A percentile compares a stretch with the other conserved stretches of the same genome.
phyloP scores from a whole-genome alignment of 2,888 invertebrate species.

The Acanthococcus lagerstroemiae region DNA sequence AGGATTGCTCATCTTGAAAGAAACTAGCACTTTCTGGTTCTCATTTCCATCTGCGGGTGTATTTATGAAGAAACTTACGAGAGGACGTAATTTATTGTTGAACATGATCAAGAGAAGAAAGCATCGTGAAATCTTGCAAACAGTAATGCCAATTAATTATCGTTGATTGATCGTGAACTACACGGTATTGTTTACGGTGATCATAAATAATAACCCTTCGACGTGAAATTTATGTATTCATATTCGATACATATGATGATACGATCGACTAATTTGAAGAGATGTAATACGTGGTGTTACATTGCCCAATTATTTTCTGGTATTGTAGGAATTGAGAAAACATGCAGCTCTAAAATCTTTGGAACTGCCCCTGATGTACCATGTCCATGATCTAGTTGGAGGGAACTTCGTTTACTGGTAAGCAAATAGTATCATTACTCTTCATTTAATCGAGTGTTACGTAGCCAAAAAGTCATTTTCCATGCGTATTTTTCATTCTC shows the following conservation, averaged over 20 bases:
- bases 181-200: no score
- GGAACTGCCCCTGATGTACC: conserved; percentile 7
- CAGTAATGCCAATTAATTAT: neutral
- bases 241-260: no score
- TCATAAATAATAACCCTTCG: no score
- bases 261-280: no score
- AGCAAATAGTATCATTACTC: neutral
- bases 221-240: no score
- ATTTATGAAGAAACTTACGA: conserved; percentile 31
- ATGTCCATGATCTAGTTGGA: conserved; percentile 19
- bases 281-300: no score
- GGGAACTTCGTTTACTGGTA: conserved; percentile 12
- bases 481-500: no score
- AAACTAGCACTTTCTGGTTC: conserved; percentile 31
- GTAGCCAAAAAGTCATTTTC: no score
- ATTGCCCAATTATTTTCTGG: no score
- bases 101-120: conserved; percentile 30
- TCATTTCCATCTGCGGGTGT: conserved; percentile 33
- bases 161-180: neutral
- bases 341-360: neutral
- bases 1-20: conserved; percentile 32
- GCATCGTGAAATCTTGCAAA: conserved; percentile 32
- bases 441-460: no score
- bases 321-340: conserved; percentile 17
- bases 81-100: conserved; percentile 27